phyloP scores from a whole-genome alignment of 2,797 vertebrate species.

The Cynodonichthys magdalenae region DNA sequence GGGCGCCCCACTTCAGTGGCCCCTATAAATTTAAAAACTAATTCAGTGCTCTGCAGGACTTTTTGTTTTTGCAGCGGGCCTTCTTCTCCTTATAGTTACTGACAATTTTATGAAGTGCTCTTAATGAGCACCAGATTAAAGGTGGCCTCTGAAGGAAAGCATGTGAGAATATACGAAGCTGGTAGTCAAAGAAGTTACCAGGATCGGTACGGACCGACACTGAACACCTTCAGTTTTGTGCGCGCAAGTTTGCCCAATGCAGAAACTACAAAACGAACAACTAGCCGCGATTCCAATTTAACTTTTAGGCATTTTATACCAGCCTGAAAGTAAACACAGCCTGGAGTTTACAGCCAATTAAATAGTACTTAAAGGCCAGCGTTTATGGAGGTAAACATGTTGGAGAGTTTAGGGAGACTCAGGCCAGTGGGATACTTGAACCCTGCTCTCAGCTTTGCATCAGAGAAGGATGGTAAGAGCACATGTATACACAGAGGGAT shows the following conservation, averaged over 20 bases:
- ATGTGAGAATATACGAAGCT: slow-evolving; percentile 61
- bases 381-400: slow-evolving; percentile 92
- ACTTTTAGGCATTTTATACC: slow-evolving; percentile 88
- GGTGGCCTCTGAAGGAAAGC: slow-evolving; percentile 76
- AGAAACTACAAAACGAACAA: slow-evolving; percentile 65
- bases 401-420: slow-evolving; percentile 85
- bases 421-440: slow-evolving; percentile 83
- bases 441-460: slow-evolving; percentile 62
- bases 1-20: slow-evolving; percentile 87
- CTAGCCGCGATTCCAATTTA: slow-evolving; percentile 80
- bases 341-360: slow-evolving; percentile 93
- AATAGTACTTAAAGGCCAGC: slow-evolving; percentile 85
- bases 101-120: slow-evolving; percentile 99
- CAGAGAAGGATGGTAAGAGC: slow-evolving; percentile 64
- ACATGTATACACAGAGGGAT: slow-evolving; percentile 64
- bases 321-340: slow-evolving; percentile 88
- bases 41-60: slow-evolving; percentile 93
- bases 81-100: slow-evolving; percentile 88
- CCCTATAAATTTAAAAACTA: slow-evolving; percentile 94
- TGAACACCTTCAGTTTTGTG: slow-evolving; percentile 82
- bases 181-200: slow-evolving; percentile 48
- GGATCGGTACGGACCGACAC: slow-evolving; percentile 91
- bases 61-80: slow-evolving; percentile 90
- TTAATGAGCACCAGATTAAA: slow-evolving; percentile 98
- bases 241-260: slow-evolving; percentile 85